Percentiles rank a stretch among this genome's conserved stretches.
phyloP scores from a whole-genome alignment of 2,113 vertebrate species.

The Parus major region DNA sequence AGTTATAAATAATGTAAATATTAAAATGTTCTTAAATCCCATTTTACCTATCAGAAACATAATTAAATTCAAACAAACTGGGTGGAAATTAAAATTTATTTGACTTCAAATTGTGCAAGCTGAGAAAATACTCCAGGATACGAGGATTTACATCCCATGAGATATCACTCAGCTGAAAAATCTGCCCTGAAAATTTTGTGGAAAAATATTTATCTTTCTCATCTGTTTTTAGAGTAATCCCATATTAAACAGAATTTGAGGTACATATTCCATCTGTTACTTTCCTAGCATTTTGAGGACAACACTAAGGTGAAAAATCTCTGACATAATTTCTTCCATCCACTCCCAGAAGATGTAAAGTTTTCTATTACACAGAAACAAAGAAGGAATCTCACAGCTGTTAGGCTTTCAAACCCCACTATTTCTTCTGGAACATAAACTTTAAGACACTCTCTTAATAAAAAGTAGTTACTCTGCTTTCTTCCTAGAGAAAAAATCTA shows the following conservation, averaged over 20 bases:
- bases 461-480: neutral
- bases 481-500: neutral
- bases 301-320: neutral
- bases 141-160: neutral
- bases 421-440: neutral
- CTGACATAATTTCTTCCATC: constrained; percentile 12
- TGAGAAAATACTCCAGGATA: neutral
- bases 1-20: neutral
- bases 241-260: constrained; percentile 5
- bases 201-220: constrained; percentile 8
- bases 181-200: neutral
- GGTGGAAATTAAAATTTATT: neutral
- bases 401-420: neutral
- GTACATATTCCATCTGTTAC: neutral
- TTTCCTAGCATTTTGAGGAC: neutral
- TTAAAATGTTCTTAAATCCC: neutral
- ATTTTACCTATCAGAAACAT: neutral
- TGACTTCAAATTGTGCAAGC: neutral
- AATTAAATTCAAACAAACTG: neutral
- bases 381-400: neutral
- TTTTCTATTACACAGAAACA: neutral
- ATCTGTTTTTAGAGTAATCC: neutral
- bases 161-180: neutral
- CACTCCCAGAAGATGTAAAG: neutral
- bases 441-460: neutral